A percentile compares a stretch with the other conserved stretches of the same genome.
These are phyloP conservation scores for Candoia aspera DNA, from an alignment of 2,113 vertebrate genomes.

Conservation along the genomic window DNA sequence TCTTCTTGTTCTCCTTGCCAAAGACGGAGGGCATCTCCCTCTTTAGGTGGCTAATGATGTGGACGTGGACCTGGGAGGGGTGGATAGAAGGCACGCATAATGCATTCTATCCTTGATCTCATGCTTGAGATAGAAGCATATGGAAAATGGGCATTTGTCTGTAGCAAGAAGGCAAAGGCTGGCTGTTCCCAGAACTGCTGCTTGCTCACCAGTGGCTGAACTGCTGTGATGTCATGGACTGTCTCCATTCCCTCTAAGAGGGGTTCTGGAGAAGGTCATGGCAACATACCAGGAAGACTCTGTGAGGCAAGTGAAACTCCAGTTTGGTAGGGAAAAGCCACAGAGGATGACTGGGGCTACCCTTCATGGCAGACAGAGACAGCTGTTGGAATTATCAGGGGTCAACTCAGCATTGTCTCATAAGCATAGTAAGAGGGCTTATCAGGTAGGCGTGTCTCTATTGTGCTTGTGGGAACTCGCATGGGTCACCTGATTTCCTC, in stretches of 20 bases:
- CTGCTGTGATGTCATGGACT: background rate
- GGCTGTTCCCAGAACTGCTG: no score
- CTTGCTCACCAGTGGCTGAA: background rate
- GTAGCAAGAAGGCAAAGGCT: background rate
- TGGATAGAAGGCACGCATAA: background rate
- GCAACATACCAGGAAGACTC: background rate
- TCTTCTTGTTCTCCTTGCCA: slow-evolving; percentile 91
- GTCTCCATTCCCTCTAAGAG: background rate
- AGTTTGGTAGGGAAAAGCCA: background rate
- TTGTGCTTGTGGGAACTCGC: no score
- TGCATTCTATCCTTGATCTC: no score
- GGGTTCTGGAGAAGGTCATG: no score
- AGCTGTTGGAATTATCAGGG: no score
- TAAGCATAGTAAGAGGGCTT: no score
- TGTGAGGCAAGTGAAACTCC: background rate
- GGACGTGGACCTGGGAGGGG: slow-evolving; percentile 82
- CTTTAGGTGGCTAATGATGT: slow-evolving; percentile 91
- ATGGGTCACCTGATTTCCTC: no score
- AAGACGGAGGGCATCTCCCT: slow-evolving; percentile 93
- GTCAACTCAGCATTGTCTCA: no score
- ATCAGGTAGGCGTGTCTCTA: no score
- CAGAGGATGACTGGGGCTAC: no score
- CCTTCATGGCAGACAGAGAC: background rate
- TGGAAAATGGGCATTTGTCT: background rate
- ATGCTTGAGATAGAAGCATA: background rate